These are phyloP conservation scores for Calliopsis andreniformis DNA, from an alignment of 1,140 invertebrate species.

Conservation along the genomic window DNA sequence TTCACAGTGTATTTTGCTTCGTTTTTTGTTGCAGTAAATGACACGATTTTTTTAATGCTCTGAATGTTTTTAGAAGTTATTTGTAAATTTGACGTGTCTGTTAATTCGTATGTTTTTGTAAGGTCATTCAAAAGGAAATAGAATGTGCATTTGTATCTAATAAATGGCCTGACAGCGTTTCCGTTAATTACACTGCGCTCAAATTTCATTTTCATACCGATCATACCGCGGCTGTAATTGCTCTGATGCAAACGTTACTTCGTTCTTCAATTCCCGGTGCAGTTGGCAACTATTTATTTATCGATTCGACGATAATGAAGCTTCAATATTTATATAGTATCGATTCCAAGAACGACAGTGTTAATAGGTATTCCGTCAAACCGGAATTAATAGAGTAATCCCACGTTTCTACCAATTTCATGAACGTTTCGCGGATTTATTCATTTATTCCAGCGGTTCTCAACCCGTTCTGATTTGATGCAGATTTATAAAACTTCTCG, in stretches of 20 bases:
- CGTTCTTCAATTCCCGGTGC: not conserved
- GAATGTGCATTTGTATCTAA: not conserved
- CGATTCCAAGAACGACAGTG: not conserved
- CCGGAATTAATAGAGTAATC: not conserved
- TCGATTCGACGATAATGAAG: too few relatives aligned
- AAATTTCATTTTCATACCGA: not conserved
- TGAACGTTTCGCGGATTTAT: not conserved
- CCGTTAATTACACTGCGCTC: not conserved
- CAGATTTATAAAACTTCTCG: too few relatives aligned
- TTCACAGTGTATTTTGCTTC: too few relatives aligned
- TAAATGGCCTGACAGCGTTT: not conserved
- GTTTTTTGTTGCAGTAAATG: too few relatives aligned
- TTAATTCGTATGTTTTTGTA: too few relatives aligned
- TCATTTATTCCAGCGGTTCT: not conserved
- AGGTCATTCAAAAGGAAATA: not conserved
- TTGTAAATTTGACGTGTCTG: too few relatives aligned
- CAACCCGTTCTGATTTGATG: too few relatives aligned
- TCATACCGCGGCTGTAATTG: not conserved
- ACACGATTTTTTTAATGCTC: too few relatives aligned
- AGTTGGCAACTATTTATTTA: not conserved
- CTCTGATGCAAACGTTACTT: too few relatives aligned
- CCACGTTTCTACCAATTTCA: not conserved
- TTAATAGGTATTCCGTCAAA: not conserved
- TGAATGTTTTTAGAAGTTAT: too few relatives aligned
- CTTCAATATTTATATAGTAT: slow-evolving; percentile 1